Evolutionary conservation across 35 echinoderm and acorn worm genomes (phyloP).

Genomic region (Apostichopus californicus): DNA sequence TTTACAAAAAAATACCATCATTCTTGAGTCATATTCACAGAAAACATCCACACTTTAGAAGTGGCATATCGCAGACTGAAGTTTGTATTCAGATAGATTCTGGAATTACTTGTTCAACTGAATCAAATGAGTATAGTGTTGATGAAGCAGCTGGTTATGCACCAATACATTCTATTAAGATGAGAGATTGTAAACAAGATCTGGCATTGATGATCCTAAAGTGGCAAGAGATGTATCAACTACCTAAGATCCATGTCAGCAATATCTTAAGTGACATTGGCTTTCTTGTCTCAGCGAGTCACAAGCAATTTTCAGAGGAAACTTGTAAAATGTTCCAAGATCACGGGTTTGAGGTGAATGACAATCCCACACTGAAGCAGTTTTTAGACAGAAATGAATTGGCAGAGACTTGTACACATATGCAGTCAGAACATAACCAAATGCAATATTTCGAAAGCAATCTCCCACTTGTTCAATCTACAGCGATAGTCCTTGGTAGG

Average conservation of each 20-base stretch:
- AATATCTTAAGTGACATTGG: not conserved
- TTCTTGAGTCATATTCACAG: slow-evolving; percentile 17
- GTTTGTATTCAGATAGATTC: not conserved
- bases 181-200: not conserved
- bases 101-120: not conserved
- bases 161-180: not conserved
- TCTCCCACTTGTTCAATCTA: too few species aligned
- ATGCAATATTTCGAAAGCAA: too few species aligned
- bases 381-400: not conserved
- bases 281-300: not conserved
- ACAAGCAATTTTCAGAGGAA: not conserved
- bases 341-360: not conserved
- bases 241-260: not conserved
- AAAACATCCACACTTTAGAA: slow-evolving; percentile 24
- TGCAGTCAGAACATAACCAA: too few species aligned
- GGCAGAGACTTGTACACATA: not conserved
- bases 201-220: not conserved
- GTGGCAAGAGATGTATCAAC: slow-evolving; percentile 19
- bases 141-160: not conserved
- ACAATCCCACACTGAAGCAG: not conserved
- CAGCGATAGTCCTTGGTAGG: too few species aligned
- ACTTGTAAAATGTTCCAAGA: not conserved
- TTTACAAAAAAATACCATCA: slow-evolving; percentile 9
- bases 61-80: not conserved
- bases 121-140: not conserved